Conservation (phyloP, 2,113 vertebrate species). For the Pithys albifrons region DNA sequence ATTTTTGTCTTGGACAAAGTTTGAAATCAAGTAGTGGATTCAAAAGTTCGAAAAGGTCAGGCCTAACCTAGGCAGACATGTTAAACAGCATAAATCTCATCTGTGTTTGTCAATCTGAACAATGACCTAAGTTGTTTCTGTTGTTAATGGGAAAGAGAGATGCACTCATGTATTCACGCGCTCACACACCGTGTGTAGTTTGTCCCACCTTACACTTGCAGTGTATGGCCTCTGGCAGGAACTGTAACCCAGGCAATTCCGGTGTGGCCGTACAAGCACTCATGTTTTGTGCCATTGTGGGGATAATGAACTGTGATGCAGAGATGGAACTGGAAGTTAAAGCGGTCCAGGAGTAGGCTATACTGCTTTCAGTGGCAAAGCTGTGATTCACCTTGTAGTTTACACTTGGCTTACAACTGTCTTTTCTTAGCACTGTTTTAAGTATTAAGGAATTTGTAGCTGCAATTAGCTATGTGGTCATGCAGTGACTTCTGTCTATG, state of each 20-base stretch:
- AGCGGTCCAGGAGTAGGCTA: background rate
- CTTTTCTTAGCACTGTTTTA: background rate
- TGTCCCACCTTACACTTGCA: background rate
- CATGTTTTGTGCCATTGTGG: background rate
- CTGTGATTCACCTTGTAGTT: background rate
- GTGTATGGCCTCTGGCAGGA: background rate
- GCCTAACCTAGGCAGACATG: background rate
- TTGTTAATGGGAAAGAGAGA: background rate
- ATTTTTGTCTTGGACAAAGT: background rate
- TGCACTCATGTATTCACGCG: background rate
- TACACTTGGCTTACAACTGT: background rate
- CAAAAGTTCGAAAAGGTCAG: background rate
- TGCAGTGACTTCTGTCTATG: background rate
- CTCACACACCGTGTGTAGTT: fast-evolving
- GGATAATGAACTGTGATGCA: background rate
- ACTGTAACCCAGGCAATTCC: background rate
- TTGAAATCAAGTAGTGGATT: background rate
- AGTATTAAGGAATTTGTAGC: background rate
- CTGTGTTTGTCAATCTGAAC: background rate
- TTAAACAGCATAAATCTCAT: background rate
- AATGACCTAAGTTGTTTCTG: background rate
- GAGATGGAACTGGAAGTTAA: background rate
- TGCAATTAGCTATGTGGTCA: background rate
- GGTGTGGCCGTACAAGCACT: background rate
- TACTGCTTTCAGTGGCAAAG: background rate